These are phyloP conservation scores for Suncus etruscus DNA, from an alignment of 2,113 vertebrate species.

Conservation along the genomic window DNA sequence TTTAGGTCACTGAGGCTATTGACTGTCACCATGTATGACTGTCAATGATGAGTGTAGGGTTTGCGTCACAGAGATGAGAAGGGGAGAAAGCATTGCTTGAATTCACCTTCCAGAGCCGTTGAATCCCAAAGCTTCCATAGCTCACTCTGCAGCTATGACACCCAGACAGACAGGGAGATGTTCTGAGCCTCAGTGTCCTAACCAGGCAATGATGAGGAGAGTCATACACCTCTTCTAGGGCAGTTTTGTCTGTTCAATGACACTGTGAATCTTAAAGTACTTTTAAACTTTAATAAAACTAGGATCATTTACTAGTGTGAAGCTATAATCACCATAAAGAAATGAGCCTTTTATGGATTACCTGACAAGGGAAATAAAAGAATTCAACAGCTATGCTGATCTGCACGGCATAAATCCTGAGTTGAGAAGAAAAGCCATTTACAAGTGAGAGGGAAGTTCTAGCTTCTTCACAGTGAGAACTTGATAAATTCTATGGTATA, in stretches of 20 bases:
- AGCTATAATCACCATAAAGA: not conserved
- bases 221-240: not conserved
- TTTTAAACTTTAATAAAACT: not conserved
- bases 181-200: slow-evolving; percentile 42
- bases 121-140: no score
- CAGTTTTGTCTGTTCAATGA: not conserved
- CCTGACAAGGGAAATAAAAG: not conserved
- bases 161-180: not conserved
- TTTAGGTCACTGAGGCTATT: not conserved
- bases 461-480: not conserved
- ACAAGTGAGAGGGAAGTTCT: not conserved
- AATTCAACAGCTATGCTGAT: slow-evolving; percentile 14
- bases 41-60: not conserved
- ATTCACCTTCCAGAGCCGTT: not conserved
- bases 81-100: not conserved
- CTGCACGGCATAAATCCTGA: not conserved
- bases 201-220: not conserved
- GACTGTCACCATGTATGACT: not conserved
- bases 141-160: not conserved
- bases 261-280: not conserved
- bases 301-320: not conserved
- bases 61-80: not conserved
- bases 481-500: not conserved
- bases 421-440: not conserved
- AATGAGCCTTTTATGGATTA: not conserved